These are phyloP conservation scores for Pagetopsis macropterus DNA, from an alignment of 2,797 vertebrate genomes.

Conservation along the genomic window DNA sequence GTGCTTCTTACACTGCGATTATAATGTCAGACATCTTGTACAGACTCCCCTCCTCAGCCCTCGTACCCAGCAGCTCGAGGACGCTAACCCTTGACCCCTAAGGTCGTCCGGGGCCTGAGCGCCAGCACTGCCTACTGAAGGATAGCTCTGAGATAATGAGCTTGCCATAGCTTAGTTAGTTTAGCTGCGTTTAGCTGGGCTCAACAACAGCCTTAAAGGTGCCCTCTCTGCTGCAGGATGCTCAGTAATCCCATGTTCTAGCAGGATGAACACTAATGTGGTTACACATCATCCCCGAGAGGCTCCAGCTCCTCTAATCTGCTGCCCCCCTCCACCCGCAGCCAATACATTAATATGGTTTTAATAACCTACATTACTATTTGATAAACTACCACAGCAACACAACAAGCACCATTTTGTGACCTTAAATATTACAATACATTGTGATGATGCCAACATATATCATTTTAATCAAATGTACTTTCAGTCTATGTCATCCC, in stretches of 20 bases:
- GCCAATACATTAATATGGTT: background rate
- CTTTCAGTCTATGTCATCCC: background rate
- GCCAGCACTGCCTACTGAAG: constrained; percentile 26
- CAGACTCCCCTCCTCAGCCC: constrained; percentile 46
- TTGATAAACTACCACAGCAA: background rate
- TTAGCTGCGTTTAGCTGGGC: background rate
- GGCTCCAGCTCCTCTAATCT: background rate
- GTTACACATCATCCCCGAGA: constrained; percentile 9
- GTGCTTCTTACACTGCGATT: constrained; percentile 39
- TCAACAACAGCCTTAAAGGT: constrained; percentile 34
- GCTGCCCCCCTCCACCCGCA: background rate
- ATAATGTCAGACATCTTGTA: constrained; percentile 60
- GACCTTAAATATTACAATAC: background rate
- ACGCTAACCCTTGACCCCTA: constrained; percentile 54
- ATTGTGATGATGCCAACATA: background rate
- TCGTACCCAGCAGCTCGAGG: constrained; percentile 23
- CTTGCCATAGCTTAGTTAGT: constrained; percentile 53
- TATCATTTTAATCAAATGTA: background rate
- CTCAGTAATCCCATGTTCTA: constrained; percentile 49
- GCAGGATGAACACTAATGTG: constrained; percentile 38
- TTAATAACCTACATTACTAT: background rate
- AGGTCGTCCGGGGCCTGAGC: constrained; percentile 42
- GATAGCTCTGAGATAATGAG: constrained; percentile 60
- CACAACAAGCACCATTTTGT: background rate
- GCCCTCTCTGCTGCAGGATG: constrained; percentile 29